Evolutionary conservation across 1,140 invertebrate genomes (phyloP), one percentile per base, ranked within the genome.

Genomic region (Drosophila lini): DNA sequence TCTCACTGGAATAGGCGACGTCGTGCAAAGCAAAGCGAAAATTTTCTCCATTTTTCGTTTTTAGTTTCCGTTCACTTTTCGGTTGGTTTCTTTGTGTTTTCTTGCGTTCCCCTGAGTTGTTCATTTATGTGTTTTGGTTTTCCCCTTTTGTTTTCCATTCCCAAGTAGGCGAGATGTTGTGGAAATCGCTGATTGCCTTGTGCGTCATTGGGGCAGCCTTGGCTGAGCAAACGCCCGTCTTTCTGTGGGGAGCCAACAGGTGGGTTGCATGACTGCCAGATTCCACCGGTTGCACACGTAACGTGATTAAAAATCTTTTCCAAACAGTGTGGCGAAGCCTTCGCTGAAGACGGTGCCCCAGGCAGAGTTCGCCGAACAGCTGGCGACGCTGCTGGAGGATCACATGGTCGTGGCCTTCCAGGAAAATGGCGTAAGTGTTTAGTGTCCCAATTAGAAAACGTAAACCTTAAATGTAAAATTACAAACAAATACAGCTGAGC

Each of bases 181-280:
- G 85, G 74, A 91, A 89, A 59, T 82, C 81, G 90, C 74, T 91
- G 89, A 80, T 91, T 80, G 89, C 76, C 52, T 70, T 91, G 80
- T 91, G 89, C 80, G 81, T 89, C 80, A 80, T 91, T 78, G 85
- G 89, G 79, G 85, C 82, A 67, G 89, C 81, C 64, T 68, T 86
- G 58, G 90, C 80, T 22, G 89, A 91, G 73, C 81, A 91, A 58
- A 81, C 90, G 69, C 90, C 90, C 80, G 90, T 91, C 34, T 91
- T 91, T 50, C 68, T 89, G 47, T 91, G 90, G 90, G 81, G 85
- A 52, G 85, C 82, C 90, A 91, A 90, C 90, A 91, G 89, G 90
- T 91, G 84, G 68, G 84, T 56, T 15, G 36, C 36, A 25, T 32
- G 9, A 44, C 11, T 22, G 2, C 28, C n/a, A 45, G 32, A n/a